Evolutionary conservation across 2,888 invertebrate species (phyloP), one percentile per base, ranked within the genome.

Genomic region (Tipula confusa): DNA sequence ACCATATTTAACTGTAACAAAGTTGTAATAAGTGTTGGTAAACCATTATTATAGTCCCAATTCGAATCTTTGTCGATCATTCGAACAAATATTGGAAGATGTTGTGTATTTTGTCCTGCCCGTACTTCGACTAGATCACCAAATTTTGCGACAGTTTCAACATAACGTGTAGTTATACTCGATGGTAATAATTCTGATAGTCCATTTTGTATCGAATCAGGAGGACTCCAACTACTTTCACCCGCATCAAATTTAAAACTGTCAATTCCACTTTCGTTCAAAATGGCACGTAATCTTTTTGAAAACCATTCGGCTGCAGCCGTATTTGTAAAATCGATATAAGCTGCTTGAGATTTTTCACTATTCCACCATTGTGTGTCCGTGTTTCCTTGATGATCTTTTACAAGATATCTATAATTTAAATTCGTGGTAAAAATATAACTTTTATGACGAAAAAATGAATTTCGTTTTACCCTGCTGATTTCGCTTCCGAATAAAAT

Each of bases 221-320:
- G 88, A 0, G 93, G 93, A 6, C 92, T 86, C 92, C 92, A 94
- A 84, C 92, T 92, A 0, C 90, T 88, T 88, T 95, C 95, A 2
- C 95, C 96, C 1, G 95, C 95, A 88, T 95, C 95, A 86, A 95
- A 95, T 88, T 95, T 95, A 86, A 94, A 95, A 84, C 93, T 92
- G 85, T 94, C 93, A 33, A 96, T 92, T 0, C 93, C 93, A 82
- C 93, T 92, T 4, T 91, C 90, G 0, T 90, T 89, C 85, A 93
- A 90, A 1, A 97, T 85, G 3, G 29, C 9, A 29, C n/a, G 24
- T 29, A 92, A 86, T 80, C 92, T 89, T 0, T 86, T 86, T 0
- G 87, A 86, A 87, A 91, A 93, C 93, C 93, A 93, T 0, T 90
- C 85, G 0, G 90, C 90, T 0, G 93, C 94, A 82, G 90, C 90